phyloP scores from a whole-genome alignment of 30 jellyfish, hydroid and myxozoan species.

The Hydractinia echinata region DNA sequence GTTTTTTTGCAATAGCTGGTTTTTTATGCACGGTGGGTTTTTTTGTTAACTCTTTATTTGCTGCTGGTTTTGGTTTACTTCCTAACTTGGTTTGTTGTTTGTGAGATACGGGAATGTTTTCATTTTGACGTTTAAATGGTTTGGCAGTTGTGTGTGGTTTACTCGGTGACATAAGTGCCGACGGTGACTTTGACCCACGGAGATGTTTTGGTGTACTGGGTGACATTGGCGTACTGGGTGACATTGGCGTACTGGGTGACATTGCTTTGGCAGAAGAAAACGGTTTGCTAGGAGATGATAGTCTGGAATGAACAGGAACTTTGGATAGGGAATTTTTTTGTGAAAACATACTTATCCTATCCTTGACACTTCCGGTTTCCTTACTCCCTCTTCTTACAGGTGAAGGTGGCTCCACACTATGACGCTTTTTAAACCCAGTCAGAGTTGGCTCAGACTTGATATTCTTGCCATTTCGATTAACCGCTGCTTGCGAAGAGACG shows the following conservation, averaged over 20 bases:
- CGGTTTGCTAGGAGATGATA: slow-evolving; percentile 1
- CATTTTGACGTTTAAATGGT: neutral
- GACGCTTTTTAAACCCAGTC: neutral
- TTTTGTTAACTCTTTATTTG: neutral
- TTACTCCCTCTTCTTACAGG: neutral
- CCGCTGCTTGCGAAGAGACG: slow-evolving; percentile 6
- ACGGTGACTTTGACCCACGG: neutral
- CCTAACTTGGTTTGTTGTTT: neutral
- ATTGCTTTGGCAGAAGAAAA: neutral
- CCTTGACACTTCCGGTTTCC: slow-evolving; percentile 17
- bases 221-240: slow-evolving; percentile 5
- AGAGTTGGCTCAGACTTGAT: neutral
- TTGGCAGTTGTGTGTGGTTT: neutral
- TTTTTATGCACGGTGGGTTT: slow-evolving; percentile 7
- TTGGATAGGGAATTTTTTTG: neutral
- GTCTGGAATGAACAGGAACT: neutral
- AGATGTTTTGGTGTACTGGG: neutral
- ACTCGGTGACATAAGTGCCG: neutral
- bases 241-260: neutral
- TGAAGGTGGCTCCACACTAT: neutral
- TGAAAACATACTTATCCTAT: slow-evolving; percentile 21
- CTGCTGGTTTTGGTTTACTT: neutral
- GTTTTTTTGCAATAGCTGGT: slow-evolving; percentile 14
- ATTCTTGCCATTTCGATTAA: neutral
- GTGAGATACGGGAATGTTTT: neutral